Conservation (phyloP, 2,888 invertebrate genomes). For the Oligia strigilis region DNA sequence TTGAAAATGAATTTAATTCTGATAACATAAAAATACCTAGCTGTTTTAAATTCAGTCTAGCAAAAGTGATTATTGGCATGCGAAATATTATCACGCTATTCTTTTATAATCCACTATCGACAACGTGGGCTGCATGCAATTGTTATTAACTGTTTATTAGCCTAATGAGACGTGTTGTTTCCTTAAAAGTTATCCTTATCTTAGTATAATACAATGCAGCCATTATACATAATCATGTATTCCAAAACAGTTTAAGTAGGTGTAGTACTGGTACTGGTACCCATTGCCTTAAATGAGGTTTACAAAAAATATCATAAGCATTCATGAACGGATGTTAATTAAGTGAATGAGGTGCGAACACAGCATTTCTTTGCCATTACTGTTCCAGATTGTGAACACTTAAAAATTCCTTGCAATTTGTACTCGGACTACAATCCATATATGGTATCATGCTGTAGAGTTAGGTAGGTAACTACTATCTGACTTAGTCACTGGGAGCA, state of each 20-base stretch:
- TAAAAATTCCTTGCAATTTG: slow-evolving; percentile 30
- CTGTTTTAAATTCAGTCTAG: slow-evolving; percentile 53
- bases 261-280: neutral
- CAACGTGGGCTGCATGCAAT: slow-evolving; percentile 48
- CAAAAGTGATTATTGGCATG: slow-evolving; percentile 69
- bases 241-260: neutral
- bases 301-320: slow-evolving; percentile 13
- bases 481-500: slow-evolving; percentile 28
- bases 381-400: slow-evolving; percentile 25
- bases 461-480: slow-evolving; percentile 10
- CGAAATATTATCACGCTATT: slow-evolving; percentile 71
- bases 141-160: slow-evolving; percentile 6
- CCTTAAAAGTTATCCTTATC: neutral
- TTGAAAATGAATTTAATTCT: slow-evolving; percentile 50
- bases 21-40: slow-evolving; percentile 48
- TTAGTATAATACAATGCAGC: neutral
- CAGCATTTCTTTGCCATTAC: slow-evolving; percentile 21
- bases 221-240: slow-evolving; percentile 8
- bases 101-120: slow-evolving; percentile 42
- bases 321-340: slow-evolving; percentile 25
- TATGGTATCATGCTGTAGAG: slow-evolving; percentile 13
- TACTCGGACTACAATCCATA: slow-evolving; percentile 5
- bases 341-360: slow-evolving; percentile 31
- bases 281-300: neutral
- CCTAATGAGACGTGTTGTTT: slow-evolving; percentile 12